These are phyloP conservation scores for Folsomia manolachei DNA, from an alignment of 2,888 invertebrate genomes.

Conservation along the genomic window DNA sequence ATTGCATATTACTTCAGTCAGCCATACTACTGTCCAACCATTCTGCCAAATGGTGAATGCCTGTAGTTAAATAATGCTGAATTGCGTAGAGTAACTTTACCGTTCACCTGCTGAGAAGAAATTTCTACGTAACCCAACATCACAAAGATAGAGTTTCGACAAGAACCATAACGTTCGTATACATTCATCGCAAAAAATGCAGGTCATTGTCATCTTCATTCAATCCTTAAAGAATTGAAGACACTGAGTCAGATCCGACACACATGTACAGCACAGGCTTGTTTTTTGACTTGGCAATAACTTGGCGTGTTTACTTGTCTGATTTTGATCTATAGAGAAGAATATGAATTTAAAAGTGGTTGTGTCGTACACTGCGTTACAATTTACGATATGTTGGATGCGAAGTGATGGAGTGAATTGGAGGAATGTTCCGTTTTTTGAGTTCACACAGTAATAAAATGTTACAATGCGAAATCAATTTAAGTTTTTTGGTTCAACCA, in stretches of 20 bases:
- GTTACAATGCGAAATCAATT: too few species aligned
- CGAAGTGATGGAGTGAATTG: too few species aligned
- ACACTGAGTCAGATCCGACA: too few species aligned
- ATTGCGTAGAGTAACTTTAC: conserved; percentile 1
- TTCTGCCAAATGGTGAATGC: background rate
- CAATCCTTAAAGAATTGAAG: background rate
- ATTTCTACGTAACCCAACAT: too few species aligned
- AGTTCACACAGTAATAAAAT: background rate
- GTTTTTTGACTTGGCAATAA: background rate
- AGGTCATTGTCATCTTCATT: conserved; percentile 17
- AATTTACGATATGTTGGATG: too few species aligned
- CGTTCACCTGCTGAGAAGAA: background rate
- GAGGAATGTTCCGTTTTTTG: background rate
- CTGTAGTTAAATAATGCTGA: background rate
- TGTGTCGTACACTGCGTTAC: too few species aligned
- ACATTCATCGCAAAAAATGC: background rate
- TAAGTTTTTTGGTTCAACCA: too few species aligned
- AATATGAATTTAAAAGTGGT: too few species aligned
- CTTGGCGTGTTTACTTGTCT: background rate
- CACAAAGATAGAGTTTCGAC: too few species aligned
- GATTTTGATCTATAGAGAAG: background rate
- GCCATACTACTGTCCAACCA: background rate
- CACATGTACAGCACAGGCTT: too few species aligned
- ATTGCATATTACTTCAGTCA: background rate
- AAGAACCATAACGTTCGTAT: background rate